Evolutionary conservation across 2,888 invertebrate genomes (phyloP).

Genomic region (Leucoma salicis): DNA sequence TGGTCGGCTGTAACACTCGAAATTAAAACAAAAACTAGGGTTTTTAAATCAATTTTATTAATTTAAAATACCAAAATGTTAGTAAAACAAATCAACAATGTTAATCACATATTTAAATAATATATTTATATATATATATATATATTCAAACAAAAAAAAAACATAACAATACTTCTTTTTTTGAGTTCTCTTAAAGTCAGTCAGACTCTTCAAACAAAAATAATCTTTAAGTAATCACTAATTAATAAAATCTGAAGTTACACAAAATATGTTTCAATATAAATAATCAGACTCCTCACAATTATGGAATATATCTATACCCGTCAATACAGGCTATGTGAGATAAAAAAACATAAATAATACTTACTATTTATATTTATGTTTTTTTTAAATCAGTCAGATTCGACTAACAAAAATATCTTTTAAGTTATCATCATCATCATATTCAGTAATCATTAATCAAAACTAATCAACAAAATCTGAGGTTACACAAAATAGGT

Average conservation of each 20-base stretch:
- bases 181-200: not conserved
- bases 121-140: not conserved
- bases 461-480: not conserved
- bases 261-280: not conserved
- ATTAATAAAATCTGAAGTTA: not conserved
- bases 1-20: not conserved
- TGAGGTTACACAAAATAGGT: not conserved
- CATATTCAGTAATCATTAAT: too few relatives aligned
- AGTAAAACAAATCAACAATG: not conserved
- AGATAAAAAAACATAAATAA: not conserved
- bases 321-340: not conserved
- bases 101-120: not conserved
- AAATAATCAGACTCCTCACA: not conserved
- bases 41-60: too few relatives aligned
- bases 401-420: too few relatives aligned
- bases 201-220: too few relatives aligned
- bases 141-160: not conserved
- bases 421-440: too few relatives aligned
- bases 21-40: too few relatives aligned
- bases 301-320: not conserved
- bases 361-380: not conserved
- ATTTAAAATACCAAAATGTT: not conserved
- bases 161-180: not conserved
- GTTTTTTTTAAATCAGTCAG: not conserved
- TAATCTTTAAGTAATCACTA: too few relatives aligned